Conservation (phyloP, 2,113 vertebrate genomes). For the Cebus imitator region DNA sequence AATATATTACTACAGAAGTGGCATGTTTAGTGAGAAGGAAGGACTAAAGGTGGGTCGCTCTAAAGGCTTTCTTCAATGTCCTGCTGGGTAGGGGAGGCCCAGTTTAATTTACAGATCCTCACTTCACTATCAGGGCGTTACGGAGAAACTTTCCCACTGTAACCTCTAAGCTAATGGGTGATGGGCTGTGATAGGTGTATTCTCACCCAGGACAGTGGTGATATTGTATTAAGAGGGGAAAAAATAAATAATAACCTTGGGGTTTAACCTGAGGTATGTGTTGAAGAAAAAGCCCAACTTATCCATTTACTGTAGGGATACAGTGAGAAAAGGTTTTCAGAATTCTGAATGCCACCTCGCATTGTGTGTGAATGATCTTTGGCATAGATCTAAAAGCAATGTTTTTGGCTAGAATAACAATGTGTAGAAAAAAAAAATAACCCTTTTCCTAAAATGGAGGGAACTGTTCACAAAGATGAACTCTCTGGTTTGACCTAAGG, state of each 20-base stretch:
- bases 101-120: constrained; percentile 50
- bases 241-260: neutral
- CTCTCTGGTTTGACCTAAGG: neutral
- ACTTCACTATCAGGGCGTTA: neutral
- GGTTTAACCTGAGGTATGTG: neutral
- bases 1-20: neutral
- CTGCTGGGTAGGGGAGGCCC: neutral
- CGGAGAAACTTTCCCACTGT: neutral
- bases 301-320: neutral
- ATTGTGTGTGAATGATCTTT: neutral
- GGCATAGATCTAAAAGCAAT: neutral
- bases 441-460: neutral
- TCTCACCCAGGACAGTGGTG: neutral
- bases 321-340: neutral
- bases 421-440: neutral
- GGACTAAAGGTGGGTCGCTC: neutral
- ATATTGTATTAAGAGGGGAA: neutral
- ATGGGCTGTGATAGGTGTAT: neutral
- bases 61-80: neutral
- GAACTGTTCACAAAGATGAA: neutral
- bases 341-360: neutral
- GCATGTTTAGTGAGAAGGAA: neutral
- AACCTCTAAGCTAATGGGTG: neutral
- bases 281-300: neutral
- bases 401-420: neutral